Evolutionary conservation across 2,113 vertebrate genomes (phyloP).

Genomic region (Oreamnos americanus): DNA sequence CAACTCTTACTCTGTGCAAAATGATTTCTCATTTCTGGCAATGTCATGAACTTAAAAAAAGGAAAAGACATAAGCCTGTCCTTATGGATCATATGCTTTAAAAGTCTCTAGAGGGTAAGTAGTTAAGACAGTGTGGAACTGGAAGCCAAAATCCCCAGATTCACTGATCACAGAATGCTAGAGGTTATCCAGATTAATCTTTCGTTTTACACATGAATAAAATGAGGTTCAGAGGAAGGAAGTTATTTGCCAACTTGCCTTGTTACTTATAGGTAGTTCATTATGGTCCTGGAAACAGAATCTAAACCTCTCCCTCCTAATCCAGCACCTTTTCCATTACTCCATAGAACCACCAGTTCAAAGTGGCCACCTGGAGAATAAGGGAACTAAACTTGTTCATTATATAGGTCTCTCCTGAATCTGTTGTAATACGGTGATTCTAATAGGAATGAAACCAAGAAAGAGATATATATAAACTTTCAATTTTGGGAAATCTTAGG

Average conservation of each 20-base stretch:
- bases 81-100: neutral
- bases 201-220: slow-evolving; percentile 1
- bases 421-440: neutral
- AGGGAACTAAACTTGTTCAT: neutral
- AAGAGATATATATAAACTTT: neutral
- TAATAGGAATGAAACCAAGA: neutral
- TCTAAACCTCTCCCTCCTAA: neutral
- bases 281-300: neutral
- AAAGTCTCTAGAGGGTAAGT: neutral
- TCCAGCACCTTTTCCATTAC: neutral
- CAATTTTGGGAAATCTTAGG: neutral
- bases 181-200: neutral
- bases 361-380: neutral
- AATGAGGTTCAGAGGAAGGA: neutral
- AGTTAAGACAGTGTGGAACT: neutral
- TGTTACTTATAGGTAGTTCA: neutral
- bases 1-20: neutral
- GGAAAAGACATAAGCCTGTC: neutral
- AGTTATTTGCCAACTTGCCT: neutral
- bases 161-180: neutral
- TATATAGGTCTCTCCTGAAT: neutral
- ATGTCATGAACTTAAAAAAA: slow-evolving; percentile 1
- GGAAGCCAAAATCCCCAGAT: neutral
- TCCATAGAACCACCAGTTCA: neutral
- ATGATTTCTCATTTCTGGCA: neutral